phyloP scores from a whole-genome alignment of 1,140 invertebrate species.

The Tetraneura akinire region DNA sequence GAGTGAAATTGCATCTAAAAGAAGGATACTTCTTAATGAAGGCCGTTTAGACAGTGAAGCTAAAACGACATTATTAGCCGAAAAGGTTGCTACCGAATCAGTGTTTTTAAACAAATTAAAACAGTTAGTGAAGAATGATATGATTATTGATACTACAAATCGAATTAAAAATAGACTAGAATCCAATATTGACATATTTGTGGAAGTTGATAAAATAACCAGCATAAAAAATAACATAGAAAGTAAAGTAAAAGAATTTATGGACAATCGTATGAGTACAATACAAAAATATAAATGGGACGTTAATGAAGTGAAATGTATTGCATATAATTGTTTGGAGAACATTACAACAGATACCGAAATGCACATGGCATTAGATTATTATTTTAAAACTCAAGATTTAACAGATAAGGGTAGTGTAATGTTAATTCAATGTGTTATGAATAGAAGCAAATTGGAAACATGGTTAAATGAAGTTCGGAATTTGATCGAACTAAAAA shows the following conservation, averaged over 20 bases:
- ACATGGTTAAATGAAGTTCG: constrained; percentile 33
- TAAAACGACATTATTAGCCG: constrained; percentile 70
- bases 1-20: constrained; percentile 66
- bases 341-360: constrained; percentile 12
- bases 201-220: background rate
- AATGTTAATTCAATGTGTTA: constrained; percentile 27
- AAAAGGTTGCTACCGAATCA: constrained; percentile 75
- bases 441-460: constrained; percentile 27
- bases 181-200: background rate
- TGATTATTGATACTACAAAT: constrained; percentile 57
- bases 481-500: background rate
- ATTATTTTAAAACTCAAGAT: constrained; percentile 32
- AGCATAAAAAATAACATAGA: constrained; percentile 3
- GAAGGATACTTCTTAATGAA: constrained; percentile 64
- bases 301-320: background rate
- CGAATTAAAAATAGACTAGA: background rate
- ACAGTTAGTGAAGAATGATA: constrained; percentile 60
- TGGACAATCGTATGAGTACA: background rate
- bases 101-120: constrained; percentile 62
- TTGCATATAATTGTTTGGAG: constrained; percentile 23
- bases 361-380: constrained; percentile 44
- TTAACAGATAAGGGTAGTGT: background rate
- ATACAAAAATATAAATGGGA: constrained; percentile 33
- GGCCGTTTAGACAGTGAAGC: constrained; percentile 68
- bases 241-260: constrained; percentile 16